Evolutionary conservation across 2,888 invertebrate genomes (phyloP).

Genomic region (Arge pagana): DNA sequence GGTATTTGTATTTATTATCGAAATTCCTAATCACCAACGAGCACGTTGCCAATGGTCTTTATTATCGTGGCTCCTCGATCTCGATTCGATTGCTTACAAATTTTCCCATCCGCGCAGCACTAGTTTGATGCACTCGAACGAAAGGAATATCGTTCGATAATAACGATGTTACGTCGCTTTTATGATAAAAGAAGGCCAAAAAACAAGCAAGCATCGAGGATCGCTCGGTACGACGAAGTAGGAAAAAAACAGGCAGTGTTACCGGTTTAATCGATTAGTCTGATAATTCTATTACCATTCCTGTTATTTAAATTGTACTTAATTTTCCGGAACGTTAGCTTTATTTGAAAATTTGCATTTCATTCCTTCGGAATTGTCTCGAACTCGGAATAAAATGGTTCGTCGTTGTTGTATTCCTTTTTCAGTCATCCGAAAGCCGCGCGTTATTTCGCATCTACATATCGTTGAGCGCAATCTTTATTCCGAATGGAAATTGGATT

Average conservation of each 20-base stretch:
- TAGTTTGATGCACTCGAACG: too few species aligned
- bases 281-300: conserved; percentile 51
- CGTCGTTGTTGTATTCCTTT: conserved; percentile 29
- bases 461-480: conserved; percentile 41
- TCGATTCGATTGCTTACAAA: too few species aligned
- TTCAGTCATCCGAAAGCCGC: conserved; percentile 46
- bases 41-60: too few species aligned
- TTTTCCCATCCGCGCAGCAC: too few species aligned
- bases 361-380: conserved; percentile 48
- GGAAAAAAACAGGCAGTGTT: conserved; percentile 33
- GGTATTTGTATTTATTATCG: too few species aligned
- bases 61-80: too few species aligned
- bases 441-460: conserved; percentile 48
- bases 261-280: conserved; percentile 48
- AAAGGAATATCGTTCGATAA: too few species aligned
- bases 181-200: too few species aligned
- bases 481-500: conserved; percentile 18
- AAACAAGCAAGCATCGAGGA: too few species aligned
- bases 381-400: conserved; percentile 25
- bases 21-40: too few species aligned
- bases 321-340: conserved; percentile 55
- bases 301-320: conserved; percentile 54
- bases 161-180: too few species aligned
- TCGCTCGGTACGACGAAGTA: background rate
- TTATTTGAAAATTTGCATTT: conserved; percentile 54